Evolutionary conservation across 2,113 vertebrate species (phyloP).

Genomic region (Orcinus orca): DNA sequence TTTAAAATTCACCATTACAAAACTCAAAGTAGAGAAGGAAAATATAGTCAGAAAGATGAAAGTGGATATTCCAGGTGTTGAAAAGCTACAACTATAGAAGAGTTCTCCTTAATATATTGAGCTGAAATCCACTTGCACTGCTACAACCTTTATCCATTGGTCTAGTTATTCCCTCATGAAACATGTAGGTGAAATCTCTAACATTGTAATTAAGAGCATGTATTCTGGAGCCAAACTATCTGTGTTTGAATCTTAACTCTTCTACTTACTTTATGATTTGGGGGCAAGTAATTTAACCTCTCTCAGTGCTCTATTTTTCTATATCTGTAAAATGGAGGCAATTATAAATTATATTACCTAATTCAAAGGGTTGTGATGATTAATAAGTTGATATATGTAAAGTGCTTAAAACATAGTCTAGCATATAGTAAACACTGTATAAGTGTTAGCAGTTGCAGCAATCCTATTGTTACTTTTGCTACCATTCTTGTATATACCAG

Average conservation of each 20-base stretch:
- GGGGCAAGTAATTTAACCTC: neutral
- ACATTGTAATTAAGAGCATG: neutral
- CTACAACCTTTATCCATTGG: neutral
- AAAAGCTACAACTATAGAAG: neutral
- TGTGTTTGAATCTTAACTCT: neutral
- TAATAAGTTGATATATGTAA: neutral
- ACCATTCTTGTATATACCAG: neutral
- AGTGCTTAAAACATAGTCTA: neutral
- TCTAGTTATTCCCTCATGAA: neutral
- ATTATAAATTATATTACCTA: neutral
- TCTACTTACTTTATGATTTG: neutral
- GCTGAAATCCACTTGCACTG: neutral
- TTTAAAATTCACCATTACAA: conserved; percentile 18
- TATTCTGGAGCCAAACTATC: neutral
- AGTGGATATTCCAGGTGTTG: neutral
- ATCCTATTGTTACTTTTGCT: neutral
- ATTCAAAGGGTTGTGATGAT: neutral
- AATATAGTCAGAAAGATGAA: neutral
- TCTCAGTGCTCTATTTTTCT: neutral
- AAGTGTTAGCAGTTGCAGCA: neutral
- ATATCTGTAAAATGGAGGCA: neutral
- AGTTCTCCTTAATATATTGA: neutral
- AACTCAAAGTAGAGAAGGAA: neutral
- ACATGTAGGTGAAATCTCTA: neutral
- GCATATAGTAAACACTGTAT: neutral